Evolutionary conservation across 2,797 vertebrate genomes (phyloP), one percentile per base, ranked within the genome.

Genomic region (Epinephelus malabaricus): DNA sequence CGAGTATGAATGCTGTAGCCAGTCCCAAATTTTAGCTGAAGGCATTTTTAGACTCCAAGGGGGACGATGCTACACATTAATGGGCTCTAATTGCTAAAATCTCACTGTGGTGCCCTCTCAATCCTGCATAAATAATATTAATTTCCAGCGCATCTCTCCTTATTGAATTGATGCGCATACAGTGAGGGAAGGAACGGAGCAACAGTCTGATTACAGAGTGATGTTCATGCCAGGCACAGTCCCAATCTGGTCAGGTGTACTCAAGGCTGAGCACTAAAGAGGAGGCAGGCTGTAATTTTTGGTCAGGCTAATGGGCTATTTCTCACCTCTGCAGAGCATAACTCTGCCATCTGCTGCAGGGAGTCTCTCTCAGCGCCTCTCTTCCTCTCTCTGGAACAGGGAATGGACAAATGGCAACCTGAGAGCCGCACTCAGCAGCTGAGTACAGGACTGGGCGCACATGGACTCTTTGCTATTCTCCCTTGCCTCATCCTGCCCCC

Each of bases 311-410:
- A 94, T 94, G 86, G 92, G 86, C 80, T 92, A 86, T 94, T 93
- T 95, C 91, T 94, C 92, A 92, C 88, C 92, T 93, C 91, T 91
- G 90, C 86, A 88, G 88, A 93, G 88, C 93, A 90, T 86, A 90
- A 91, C 85, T 89, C 88, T 78, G 88, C 95, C 94, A 95, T 95
- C 95, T 95, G 94, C 94, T 94, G 88, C 90, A 60, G 93, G 91
- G 94, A 95, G 88, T 73, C 72, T 80, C 85, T 86, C 86, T 85
- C 74, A 70, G 81, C 10, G 27, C 25, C 81, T 78, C 40, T 62
- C 27, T 61, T 72, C 70, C 86, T 86, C 90, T 91, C 92, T 81
- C 81, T 69, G 88, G 89, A 90, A 78, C 79, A n/a, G 67, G 62
- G 74, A 73, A 76, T 45, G 88, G 83, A 91, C 90, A 89, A 92